Evolutionary conservation across 2,113 vertebrate genomes (phyloP).

Genomic region (Malurus alboscapulatus): DNA sequence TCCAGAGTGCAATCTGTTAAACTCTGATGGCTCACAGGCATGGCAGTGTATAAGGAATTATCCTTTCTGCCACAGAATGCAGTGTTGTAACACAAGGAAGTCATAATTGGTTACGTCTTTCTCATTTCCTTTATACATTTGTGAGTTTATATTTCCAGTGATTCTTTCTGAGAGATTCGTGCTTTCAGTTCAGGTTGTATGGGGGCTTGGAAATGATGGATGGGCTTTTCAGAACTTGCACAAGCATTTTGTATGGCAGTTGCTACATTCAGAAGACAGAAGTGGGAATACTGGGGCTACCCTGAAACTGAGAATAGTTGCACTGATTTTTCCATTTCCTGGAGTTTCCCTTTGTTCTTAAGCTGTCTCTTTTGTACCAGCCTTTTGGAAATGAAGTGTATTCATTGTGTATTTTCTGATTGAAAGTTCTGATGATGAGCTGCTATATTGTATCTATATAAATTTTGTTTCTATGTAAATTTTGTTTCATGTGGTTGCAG

Average conservation of each 20-base stretch:
- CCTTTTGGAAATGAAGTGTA: neutral
- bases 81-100: neutral
- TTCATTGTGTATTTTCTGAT: neutral
- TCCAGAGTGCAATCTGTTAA: neutral
- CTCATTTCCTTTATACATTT: neutral
- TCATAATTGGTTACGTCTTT: neutral
- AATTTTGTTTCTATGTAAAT: neutral
- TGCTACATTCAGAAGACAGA: neutral
- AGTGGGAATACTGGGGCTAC: neutral
- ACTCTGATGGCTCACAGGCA: neutral
- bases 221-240: neutral
- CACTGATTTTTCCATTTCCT: neutral
- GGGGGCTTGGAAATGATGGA: neutral
- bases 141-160: neutral
- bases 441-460: neutral
- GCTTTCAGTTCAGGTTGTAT: neutral
- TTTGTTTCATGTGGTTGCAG: neutral
- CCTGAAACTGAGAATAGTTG: neutral
- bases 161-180: neutral
- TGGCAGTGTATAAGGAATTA: neutral
- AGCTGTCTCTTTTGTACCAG: neutral
- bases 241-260: neutral
- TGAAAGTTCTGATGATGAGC: neutral
- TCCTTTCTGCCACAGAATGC: neutral
- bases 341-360: neutral